These are phyloP conservation scores for Pararge aegeria DNA, from an alignment of 1,140 invertebrate species.

Conservation along the genomic window DNA sequence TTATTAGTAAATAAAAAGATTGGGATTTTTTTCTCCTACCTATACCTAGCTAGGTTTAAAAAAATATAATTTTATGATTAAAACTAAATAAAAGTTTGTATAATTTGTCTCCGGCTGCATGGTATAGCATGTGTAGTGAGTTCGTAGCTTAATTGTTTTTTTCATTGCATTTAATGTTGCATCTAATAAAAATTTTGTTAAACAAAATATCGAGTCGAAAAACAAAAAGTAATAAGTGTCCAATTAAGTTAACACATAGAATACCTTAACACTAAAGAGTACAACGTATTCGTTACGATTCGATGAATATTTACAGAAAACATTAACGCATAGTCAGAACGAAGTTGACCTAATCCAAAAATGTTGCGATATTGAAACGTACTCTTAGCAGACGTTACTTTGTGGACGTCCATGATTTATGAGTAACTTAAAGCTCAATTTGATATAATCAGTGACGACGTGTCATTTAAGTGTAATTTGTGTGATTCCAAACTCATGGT, in stretches of 20 bases:
- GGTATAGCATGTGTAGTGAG: constrained; percentile 18
- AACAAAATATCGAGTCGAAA: constrained; percentile 24
- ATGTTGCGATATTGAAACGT: not conserved
- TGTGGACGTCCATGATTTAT: no score
- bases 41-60: no score
- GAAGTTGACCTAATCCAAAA: not conserved
- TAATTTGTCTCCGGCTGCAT: constrained; percentile 14
- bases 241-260: constrained; percentile 35
- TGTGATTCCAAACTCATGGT: no score
- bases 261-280: constrained; percentile 37
- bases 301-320: constrained; percentile 53
- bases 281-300: constrained; percentile 35
- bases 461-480: no score
- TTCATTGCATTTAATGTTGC: constrained; percentile 22
- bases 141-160: constrained; percentile 12
- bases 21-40: no score
- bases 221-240: constrained; percentile 26
- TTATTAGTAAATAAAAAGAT: no score
- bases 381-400: no score
- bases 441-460: no score
- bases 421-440: no score
- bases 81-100: no score
- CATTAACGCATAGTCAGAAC: constrained; percentile 2
- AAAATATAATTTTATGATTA: no score
- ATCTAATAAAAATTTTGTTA: constrained; percentile 39